phyloP scores from a whole-genome alignment of 2,113 vertebrate species.

The Epinephelus moara region DNA sequence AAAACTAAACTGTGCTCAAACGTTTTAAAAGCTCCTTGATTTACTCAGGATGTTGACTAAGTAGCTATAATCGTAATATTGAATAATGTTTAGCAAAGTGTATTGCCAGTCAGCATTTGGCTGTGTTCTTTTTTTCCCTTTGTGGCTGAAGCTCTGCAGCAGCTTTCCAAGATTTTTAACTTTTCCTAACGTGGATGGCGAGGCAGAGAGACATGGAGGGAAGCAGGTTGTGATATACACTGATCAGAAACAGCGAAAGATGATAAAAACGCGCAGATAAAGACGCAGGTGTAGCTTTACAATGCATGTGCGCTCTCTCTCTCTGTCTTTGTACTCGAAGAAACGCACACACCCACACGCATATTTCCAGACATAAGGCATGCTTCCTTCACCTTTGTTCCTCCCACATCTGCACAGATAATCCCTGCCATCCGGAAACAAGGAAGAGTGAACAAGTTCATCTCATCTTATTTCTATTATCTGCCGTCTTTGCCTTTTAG shows the following conservation, averaged over 20 bases:
- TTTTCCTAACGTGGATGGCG: constrained; percentile 5
- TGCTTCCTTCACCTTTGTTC: constrained; percentile 42
- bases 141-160: constrained; percentile 45
- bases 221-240: constrained; percentile 10
- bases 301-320: constrained; percentile 4
- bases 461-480: constrained; percentile 55
- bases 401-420: constrained; percentile 53
- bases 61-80: constrained; percentile 37
- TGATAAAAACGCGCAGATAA: neutral
- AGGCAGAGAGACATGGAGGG: neutral
- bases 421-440: constrained; percentile 33
- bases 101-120: constrained; percentile 52
- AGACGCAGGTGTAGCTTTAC: constrained; percentile 15
- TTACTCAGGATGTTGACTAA: constrained; percentile 53
- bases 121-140: constrained; percentile 12
- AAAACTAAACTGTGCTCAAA: constrained; percentile 40
- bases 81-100: constrained; percentile 41
- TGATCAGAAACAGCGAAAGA: constrained; percentile 9
- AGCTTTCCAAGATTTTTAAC: constrained; percentile 21
- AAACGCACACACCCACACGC: constrained; percentile 8
- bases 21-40: constrained; percentile 47
- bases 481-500: constrained; percentile 26
- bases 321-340: neutral
- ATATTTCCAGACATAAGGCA: constrained; percentile 21
- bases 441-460: constrained; percentile 16